Evolutionary conservation across 2,797 vertebrate genomes (phyloP).

Genomic region (Adelosebastes latens): DNA sequence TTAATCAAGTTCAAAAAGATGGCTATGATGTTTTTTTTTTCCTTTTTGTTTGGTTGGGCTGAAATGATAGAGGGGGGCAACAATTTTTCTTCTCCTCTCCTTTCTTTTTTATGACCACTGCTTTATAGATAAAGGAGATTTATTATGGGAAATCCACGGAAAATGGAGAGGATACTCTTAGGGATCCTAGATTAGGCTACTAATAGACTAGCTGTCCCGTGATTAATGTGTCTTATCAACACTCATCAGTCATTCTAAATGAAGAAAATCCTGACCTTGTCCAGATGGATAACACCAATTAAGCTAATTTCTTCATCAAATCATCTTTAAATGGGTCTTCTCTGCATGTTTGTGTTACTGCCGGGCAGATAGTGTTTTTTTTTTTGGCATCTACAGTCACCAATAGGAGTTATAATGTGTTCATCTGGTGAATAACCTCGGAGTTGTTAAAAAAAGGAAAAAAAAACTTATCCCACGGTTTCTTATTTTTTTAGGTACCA

Average conservation of each 20-base stretch:
- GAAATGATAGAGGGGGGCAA: constrained; percentile 73
- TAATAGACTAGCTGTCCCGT: constrained; percentile 76
- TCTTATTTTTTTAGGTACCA: constrained; percentile 86
- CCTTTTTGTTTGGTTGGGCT: constrained; percentile 52
- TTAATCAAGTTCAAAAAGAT: constrained; percentile 82
- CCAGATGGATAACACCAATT: constrained; percentile 78
- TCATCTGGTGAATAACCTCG: constrained; percentile 4
- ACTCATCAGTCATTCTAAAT: constrained; percentile 79
- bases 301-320: constrained; percentile 75
- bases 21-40: constrained; percentile 51
- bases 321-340: constrained; percentile 45
- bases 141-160: constrained; percentile 74
- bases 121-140: constrained; percentile 80
- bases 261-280: constrained; percentile 73
- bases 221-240: constrained; percentile 79
- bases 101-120: constrained; percentile 72
- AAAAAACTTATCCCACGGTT: constrained; percentile 6
- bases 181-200: constrained; percentile 76
- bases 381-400: constrained; percentile 2
- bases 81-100: constrained; percentile 62
- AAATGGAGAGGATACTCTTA: constrained; percentile 76
- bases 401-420: not conserved
- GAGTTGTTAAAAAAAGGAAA: not conserved
- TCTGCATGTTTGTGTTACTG: constrained; percentile 34
- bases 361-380: not conserved